phyloP scores from a whole-genome alignment of 2,113 vertebrate genomes.

The Salvator merianae region DNA sequence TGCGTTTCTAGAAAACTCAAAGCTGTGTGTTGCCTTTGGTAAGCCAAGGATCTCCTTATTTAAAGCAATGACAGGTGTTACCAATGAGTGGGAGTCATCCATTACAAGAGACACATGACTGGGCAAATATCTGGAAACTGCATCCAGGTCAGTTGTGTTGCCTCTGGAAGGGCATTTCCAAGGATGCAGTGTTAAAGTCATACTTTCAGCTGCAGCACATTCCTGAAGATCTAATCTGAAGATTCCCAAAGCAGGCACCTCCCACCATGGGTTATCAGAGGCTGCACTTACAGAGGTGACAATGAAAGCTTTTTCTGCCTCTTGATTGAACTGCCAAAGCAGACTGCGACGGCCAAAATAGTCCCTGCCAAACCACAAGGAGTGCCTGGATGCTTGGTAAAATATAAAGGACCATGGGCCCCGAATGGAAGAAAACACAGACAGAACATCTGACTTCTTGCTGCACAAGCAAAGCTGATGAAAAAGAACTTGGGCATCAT shows the following conservation, averaged over 20 bases:
- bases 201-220: slow-evolving; percentile 43
- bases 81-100: slow-evolving; percentile 71
- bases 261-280: slow-evolving; percentile 75
- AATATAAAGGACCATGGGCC: slow-evolving; percentile 94
- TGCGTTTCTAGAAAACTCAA: neutral
- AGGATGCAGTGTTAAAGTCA: slow-evolving; percentile 80
- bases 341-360: slow-evolving; percentile 93
- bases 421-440: slow-evolving; percentile 77
- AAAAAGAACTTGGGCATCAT: slow-evolving; percentile 85
- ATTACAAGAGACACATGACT: slow-evolving; percentile 55
- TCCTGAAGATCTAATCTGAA: slow-evolving; percentile 85
- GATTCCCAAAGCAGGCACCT: slow-evolving; percentile 89
- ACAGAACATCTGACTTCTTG: slow-evolving; percentile 76
- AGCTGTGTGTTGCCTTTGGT: neutral
- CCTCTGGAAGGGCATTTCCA: slow-evolving; percentile 72
- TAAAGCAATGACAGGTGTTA: slow-evolving; percentile 78
- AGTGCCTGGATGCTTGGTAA: slow-evolving; percentile 81
- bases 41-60: slow-evolving; percentile 71
- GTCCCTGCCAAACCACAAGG: slow-evolving; percentile 95
- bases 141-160: slow-evolving; percentile 18
- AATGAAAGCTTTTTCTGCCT: slow-evolving; percentile 56
- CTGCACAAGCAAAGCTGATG: slow-evolving; percentile 73
- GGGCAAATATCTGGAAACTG: slow-evolving; percentile 69
- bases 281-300: slow-evolving; percentile 81
- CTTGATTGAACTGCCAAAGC: slow-evolving; percentile 82